These are phyloP conservation scores for Urocynchramus pylzowi DNA, from an alignment of 2,113 vertebrate species.

Conservation along the genomic window DNA sequence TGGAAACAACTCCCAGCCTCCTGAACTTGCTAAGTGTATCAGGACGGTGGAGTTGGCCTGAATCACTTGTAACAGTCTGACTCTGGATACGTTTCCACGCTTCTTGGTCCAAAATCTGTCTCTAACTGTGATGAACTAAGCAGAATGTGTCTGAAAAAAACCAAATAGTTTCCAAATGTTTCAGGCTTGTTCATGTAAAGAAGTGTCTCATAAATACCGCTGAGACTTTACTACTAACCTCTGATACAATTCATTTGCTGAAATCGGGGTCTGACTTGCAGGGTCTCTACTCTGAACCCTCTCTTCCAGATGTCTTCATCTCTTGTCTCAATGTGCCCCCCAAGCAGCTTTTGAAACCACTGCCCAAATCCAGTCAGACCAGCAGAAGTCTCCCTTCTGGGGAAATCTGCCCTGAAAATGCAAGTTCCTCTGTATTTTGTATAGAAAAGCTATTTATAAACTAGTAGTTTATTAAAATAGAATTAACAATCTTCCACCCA, in stretches of 20 bases:
- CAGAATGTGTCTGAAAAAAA: neutral
- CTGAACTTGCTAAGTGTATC: neutral
- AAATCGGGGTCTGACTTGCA: neutral
- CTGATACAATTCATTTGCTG: neutral
- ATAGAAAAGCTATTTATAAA: no score
- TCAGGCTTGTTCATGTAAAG: neutral
- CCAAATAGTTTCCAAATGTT: neutral
- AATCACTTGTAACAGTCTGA: neutral
- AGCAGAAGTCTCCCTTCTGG: neutral
- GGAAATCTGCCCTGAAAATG: neutral
- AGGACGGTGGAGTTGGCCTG: neutral
- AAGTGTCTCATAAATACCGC: neutral
- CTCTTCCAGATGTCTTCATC: neutral
- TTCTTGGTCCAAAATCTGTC: neutral
- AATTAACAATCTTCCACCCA: neutral
- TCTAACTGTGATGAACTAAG: neutral
- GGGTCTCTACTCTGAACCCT: neutral
- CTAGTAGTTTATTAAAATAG: neutral
- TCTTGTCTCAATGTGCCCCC: rapidly evolving
- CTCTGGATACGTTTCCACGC: neutral
- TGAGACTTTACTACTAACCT: neutral
- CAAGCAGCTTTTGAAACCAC: neutral
- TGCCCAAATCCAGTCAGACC: neutral
- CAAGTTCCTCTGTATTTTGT: neutral
- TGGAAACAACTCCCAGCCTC: neutral